Evolutionary conservation across 2,113 vertebrate genomes (phyloP), one percentile per base, ranked within the genome.

Genomic region (Gavia stellata): DNA sequence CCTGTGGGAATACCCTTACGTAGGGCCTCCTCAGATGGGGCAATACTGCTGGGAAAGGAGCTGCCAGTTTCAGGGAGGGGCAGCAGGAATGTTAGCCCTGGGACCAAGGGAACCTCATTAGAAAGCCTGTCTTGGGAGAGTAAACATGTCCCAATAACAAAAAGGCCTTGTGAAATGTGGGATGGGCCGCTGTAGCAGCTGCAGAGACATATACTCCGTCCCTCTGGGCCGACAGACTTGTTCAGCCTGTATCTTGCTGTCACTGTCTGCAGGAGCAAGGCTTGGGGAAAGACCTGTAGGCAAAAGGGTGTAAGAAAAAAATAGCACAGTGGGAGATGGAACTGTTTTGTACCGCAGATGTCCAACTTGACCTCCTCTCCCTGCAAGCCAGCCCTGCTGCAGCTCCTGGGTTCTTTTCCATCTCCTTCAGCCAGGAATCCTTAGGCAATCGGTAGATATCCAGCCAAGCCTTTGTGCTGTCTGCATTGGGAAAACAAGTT

Each of bases 401-500:
- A 88, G 59, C 18, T 23, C 14, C 31, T 28, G 84, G 26, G 14
- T 40, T 81, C 38, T 97, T 62, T 49, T 98, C 97, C 25, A 96
- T 49, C 77, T 99, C 98, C 92, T 97, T 98, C 81, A 98, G 91
- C 99, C 99, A 99, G 53, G 96, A 90, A 56, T 98, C 98, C 91
- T 97, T 97, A 40, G 98, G 99, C 96, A 99, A 97, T 52, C 88
- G 96, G 95, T 98, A 98, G 67, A 99, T 94, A 44, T 99, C 98
- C 49, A 99, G 98, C 98, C 98, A 99, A 92, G 95, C 52, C 20
- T 96, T 97, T 33, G 96, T 97, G 6, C 87, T 97, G 70, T 98
- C 99, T 99, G 96, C 47, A 28, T 97, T 78, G 94, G 86, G 95
- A 97, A 94, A 97, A 12, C 52, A 42, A 1, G 3, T 81, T 94